These are phyloP conservation scores for Endomychus coccineus DNA, from an alignment of 2,888 invertebrate species.

Conservation along the genomic window DNA sequence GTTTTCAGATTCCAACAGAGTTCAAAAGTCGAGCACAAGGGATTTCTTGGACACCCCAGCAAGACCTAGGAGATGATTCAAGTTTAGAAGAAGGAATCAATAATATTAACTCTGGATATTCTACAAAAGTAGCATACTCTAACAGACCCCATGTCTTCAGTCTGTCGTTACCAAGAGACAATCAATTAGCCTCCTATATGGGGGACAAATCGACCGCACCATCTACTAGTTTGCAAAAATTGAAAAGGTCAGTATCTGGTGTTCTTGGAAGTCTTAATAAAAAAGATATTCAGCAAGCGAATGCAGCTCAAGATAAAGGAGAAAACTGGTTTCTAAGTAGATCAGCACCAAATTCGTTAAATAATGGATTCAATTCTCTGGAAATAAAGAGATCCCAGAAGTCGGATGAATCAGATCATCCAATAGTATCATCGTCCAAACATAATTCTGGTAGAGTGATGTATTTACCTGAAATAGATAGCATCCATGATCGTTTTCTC, in stretches of 20 bases:
- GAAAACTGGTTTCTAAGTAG: conserved; percentile 81
- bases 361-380: conserved; percentile 48
- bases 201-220: conserved; percentile 36
- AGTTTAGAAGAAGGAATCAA: conserved; percentile 36
- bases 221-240: conserved; percentile 49
- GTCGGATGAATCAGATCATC: conserved; percentile 23
- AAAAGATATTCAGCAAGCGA: conserved; percentile 29
- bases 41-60: conserved; percentile 74
- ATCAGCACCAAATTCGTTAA: conserved; percentile 71
- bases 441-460: conserved; percentile 61
- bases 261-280: conserved; percentile 30
- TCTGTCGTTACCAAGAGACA: conserved; percentile 65
- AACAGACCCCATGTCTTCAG: conserved; percentile 56
- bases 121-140: conserved; percentile 14
- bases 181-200: conserved; percentile 42
- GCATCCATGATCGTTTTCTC: conserved; percentile 14
- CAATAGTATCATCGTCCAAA: conserved; percentile 29
- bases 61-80: conserved; percentile 60
- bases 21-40: no score
- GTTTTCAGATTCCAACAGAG: no score
- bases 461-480: conserved; percentile 57
- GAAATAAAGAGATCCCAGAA: conserved; percentile 30
- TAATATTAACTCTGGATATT: conserved; percentile 27
- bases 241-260: conserved; percentile 63
- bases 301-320: conserved; percentile 43